These are phyloP conservation scores for Digitonthophagus gazella DNA, from an alignment of 2,888 invertebrate species.

Conservation along the genomic window DNA sequence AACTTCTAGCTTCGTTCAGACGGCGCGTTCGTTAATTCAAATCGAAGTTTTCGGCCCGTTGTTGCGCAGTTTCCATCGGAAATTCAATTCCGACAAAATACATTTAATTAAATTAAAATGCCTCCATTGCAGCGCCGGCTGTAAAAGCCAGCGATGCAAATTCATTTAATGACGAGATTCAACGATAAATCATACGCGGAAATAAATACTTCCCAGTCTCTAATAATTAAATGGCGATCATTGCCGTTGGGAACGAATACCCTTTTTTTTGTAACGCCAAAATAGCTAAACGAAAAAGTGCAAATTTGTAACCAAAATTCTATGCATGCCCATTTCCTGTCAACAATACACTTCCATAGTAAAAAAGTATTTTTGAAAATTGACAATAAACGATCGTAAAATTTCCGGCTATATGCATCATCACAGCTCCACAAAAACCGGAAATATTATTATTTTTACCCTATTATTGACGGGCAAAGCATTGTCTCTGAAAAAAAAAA, in stretches of 20 bases:
- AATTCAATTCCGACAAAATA: constrained; percentile 13
- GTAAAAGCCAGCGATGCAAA: constrained; percentile 8
- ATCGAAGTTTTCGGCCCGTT: constrained; percentile 1
- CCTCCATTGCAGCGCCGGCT: neutral
- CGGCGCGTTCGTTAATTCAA: neutral
- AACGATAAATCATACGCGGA: neutral
- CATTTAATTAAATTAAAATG: constrained; percentile 14
- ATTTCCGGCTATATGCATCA: neutral
- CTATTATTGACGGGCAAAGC: neutral
- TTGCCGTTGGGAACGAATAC: neutral
- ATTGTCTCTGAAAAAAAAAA: neutral
- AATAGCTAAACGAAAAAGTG: neutral
- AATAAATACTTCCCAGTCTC: neutral
- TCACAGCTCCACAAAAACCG: neutral
- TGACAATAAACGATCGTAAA: neutral
- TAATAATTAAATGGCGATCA: neutral
- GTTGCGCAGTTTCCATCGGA: constrained; percentile 2
- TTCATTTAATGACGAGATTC: constrained; percentile 2
- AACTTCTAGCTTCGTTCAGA: neutral
- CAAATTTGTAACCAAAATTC: neutral
- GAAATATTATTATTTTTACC: neutral
- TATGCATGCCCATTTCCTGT: neutral
- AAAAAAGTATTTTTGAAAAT: neutral
- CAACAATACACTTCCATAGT: neutral
- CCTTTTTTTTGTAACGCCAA: neutral